Evolutionary conservation across 2,797 vertebrate genomes (phyloP).

Genomic region (Crypturellus tataupa): DNA sequence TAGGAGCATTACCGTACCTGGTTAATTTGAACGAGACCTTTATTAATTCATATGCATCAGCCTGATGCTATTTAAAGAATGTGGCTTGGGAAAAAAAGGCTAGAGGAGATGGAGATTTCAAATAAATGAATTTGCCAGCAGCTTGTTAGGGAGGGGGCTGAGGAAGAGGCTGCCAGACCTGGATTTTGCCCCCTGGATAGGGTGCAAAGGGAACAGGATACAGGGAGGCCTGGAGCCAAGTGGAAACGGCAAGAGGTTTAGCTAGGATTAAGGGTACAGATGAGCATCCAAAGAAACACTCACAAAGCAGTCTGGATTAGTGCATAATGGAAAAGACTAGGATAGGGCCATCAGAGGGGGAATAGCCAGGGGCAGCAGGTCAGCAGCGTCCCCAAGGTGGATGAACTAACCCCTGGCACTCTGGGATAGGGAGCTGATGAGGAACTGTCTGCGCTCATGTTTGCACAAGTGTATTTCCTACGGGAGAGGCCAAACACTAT

Average conservation of each 20-base stretch:
- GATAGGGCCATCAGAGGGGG: background rate
- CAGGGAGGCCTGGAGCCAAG: background rate
- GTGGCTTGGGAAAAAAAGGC: background rate
- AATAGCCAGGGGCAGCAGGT: background rate
- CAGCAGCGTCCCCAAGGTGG: fast-evolving
- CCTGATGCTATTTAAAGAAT: background rate
- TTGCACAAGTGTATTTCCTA: constrained; percentile 22
- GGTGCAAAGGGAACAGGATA: background rate
- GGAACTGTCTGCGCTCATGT: background rate
- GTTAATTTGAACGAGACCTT: background rate
- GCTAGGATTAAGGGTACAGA: background rate
- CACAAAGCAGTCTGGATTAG: background rate
- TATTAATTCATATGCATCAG: background rate
- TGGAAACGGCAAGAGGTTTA: background rate
- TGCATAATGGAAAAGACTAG: background rate
- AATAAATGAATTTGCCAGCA: background rate
- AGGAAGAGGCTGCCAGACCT: background rate
- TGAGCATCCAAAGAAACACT: background rate
- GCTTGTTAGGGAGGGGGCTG: fast-evolving
- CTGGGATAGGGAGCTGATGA: background rate
- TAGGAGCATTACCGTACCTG: background rate
- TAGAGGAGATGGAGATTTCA: background rate
- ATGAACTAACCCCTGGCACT: background rate
- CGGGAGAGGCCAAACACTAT: background rate
- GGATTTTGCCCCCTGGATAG: background rate